Evolutionary conservation across 2,797 vertebrate species (phyloP).

Genomic region (Clamator glandarius): DNA sequence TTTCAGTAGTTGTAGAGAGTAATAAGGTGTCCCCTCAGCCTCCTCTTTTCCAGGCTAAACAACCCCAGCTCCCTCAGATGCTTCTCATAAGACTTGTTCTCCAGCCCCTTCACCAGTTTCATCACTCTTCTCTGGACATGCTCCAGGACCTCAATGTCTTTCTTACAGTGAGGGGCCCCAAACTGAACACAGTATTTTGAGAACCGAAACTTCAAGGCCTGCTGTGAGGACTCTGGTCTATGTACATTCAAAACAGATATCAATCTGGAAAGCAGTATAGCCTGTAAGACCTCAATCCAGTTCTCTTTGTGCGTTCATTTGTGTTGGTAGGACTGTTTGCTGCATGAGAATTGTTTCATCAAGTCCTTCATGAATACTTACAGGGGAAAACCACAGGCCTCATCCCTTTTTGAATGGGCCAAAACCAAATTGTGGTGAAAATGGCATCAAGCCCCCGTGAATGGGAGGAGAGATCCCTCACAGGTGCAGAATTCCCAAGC

Average conservation of each 20-base stretch:
- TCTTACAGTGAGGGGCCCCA: too few species aligned
- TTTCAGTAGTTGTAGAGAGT: too few species aligned
- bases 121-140: too few species aligned
- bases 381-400: background rate
- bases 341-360: background rate
- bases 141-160: too few species aligned
- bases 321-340: background rate
- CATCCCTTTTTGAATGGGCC: background rate
- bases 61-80: too few species aligned
- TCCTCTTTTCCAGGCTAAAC: too few species aligned
- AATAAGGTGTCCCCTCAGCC: too few species aligned
- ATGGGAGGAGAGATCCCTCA: background rate
- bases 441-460: background rate
- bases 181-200: too few species aligned
- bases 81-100: too few species aligned
- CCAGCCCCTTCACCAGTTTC: too few species aligned
- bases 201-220: background rate
- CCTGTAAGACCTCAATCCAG: background rate
- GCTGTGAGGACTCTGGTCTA: background rate
- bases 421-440: background rate
- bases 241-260: background rate
- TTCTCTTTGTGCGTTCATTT: background rate
- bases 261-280: background rate
- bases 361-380: background rate
- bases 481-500: slow-evolving; percentile 8